Conservation (phyloP, 23 tunicate species). For the Aplidium turbinatum region DNA sequence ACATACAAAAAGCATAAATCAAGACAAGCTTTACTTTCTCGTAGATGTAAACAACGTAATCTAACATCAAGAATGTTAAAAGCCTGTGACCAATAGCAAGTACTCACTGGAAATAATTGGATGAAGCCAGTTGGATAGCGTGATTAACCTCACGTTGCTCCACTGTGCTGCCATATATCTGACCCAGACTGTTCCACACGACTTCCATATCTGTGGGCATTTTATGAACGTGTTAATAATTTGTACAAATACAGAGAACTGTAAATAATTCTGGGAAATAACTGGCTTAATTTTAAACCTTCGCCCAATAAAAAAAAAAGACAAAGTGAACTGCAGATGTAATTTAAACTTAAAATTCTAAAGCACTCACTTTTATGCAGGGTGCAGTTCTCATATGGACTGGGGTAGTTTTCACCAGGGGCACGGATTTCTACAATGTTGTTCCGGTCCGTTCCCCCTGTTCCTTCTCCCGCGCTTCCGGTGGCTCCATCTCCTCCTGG, state of each 20-base stretch:
- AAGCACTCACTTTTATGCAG: conserved; percentile 50
- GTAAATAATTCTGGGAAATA: background rate
- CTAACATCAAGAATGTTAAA: too few relatives aligned
- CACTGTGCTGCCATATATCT: background rate
- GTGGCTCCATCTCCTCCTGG: conserved; percentile 98
- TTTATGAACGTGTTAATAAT: too few relatives aligned
- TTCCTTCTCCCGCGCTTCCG: conserved; percentile 96
- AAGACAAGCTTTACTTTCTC: too few relatives aligned
- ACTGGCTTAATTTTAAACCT: background rate
- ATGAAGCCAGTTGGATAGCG: conserved; percentile 55
- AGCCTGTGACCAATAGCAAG: too few relatives aligned
- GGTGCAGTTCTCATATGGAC: conserved; percentile 26
- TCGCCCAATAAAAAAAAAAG: background rate
- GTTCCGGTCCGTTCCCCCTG: conserved; percentile 83
- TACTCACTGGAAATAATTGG: conserved; percentile 73
- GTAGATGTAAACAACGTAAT: too few relatives aligned
- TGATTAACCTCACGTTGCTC: conserved; percentile 1
- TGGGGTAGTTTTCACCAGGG: conserved; percentile 71
- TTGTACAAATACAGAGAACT: too few relatives aligned
- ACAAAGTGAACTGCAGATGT: background rate
- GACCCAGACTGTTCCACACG: conserved; percentile 42
- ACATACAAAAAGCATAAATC: too few relatives aligned
- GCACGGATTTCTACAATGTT: conserved; percentile 48
- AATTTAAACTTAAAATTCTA: background rate
- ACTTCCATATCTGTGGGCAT: conserved; percentile 39